A percentile compares a stretch with the other conserved stretches of the same genome.
Conservation (phyloP, 2,888 invertebrate species). For the Andrena chrysosceles region DNA sequence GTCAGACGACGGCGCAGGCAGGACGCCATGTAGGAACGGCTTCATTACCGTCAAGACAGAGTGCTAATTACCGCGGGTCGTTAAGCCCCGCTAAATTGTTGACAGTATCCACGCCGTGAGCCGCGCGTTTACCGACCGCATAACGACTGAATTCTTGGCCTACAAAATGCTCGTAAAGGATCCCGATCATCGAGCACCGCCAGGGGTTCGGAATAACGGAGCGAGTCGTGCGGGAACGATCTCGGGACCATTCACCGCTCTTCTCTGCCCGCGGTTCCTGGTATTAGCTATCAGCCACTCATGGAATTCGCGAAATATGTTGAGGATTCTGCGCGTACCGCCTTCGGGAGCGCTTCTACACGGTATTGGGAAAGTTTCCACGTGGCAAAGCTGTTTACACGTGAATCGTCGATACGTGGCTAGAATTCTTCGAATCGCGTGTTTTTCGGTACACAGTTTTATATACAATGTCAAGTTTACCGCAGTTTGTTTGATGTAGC, state of each 20-base stretch:
- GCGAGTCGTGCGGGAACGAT: slow-evolving; percentile 13
- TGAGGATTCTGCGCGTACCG: not conserved
- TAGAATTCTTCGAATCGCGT: no score
- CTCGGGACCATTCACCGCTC: slow-evolving; percentile 6
- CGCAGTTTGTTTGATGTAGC: no score
- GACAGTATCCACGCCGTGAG: slow-evolving; percentile 50
- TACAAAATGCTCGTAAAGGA: slow-evolving; percentile 51
- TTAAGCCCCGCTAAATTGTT: slow-evolving; percentile 76
- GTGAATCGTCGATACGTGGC: not conserved
- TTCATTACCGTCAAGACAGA: slow-evolving; percentile 72
- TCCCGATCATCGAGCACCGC: slow-evolving; percentile 15
- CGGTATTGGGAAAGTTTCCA: not conserved
- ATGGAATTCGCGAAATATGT: slow-evolving; percentile 11
- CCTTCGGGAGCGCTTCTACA: not conserved
- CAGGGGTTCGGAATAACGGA: slow-evolving; percentile 19
- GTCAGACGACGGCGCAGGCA: slow-evolving; percentile 36
- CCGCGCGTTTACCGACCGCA: slow-evolving; percentile 49
- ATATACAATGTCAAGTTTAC: no score
- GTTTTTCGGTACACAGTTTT: no score
- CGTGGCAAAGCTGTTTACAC: not conserved
- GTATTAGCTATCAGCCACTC: not conserved
- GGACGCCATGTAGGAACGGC: slow-evolving; percentile 69
- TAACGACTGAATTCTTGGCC: slow-evolving; percentile 63
- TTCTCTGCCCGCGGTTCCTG: slow-evolving; percentile 15
- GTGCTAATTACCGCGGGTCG: slow-evolving; percentile 75